Conservation (phyloP, 1,140 invertebrate species). For the Drosophila punjabiensis region DNA sequence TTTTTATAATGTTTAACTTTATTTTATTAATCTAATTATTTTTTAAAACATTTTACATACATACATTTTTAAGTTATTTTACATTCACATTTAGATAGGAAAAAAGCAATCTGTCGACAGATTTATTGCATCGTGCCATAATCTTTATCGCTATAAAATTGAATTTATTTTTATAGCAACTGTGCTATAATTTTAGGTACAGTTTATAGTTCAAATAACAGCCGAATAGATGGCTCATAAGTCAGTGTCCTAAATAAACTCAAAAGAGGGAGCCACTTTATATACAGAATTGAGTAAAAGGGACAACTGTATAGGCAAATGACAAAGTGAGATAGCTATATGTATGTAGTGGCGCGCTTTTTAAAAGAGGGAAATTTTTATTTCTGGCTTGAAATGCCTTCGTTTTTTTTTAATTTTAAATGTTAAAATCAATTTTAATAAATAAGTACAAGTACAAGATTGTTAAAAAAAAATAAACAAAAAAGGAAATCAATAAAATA, state of each 20-base stretch:
- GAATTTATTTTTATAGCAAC: not conserved
- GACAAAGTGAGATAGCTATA: slow-evolving; percentile 4
- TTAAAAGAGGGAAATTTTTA: slow-evolving; percentile 22
- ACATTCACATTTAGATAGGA: not conserved
- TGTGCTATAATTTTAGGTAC: not conserved
- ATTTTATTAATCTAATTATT: not conserved
- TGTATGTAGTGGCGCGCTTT: not conserved
- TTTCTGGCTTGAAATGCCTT: not conserved
- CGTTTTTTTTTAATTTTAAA: not conserved
- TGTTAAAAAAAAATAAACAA: too few relatives aligned
- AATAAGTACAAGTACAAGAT: too few relatives aligned
- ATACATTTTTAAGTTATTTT: too few relatives aligned
- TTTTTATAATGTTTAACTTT: not conserved
- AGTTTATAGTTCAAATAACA: not conserved
- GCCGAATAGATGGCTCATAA: not conserved
- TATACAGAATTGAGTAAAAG: not conserved
- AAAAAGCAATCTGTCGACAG: not conserved
- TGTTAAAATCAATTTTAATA: too few relatives aligned
- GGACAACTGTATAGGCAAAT: not conserved
- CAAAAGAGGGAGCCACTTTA: not conserved
- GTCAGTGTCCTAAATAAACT: not conserved
- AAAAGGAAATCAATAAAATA: too few relatives aligned
- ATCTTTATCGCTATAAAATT: not conserved
- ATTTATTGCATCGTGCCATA: not conserved
- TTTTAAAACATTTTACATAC: not conserved